Conservation (phyloP, 2,113 vertebrate genomes). For the Jaculus jaculus region DNA sequence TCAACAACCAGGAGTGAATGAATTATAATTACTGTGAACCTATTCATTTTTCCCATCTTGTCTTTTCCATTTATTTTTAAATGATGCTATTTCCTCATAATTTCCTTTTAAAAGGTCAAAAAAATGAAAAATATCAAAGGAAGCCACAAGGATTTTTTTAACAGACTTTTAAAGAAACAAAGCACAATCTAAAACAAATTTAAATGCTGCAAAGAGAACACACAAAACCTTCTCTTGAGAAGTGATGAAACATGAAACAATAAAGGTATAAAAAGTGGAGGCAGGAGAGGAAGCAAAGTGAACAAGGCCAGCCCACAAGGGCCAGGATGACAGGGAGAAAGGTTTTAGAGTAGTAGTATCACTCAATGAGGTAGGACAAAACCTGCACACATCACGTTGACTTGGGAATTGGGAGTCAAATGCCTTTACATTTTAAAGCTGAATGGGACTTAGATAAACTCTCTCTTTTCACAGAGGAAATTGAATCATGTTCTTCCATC, state of each 20-base stretch:
- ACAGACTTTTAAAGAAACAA: not conserved
- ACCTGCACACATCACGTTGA: not conserved
- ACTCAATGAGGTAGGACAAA: not conserved
- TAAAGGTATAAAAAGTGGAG: not conserved
- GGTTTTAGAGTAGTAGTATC: not conserved
- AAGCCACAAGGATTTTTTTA: not conserved
- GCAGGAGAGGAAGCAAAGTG: not conserved
- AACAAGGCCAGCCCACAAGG: not conserved
- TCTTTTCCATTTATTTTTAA: not conserved
- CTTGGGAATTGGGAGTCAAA: slow-evolving; percentile 32
- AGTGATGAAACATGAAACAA: not conserved
- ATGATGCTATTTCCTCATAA: not conserved
- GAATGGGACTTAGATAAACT: slow-evolving; percentile 13
- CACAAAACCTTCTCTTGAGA: not conserved
- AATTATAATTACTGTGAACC: not conserved
- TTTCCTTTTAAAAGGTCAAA: not conserved
- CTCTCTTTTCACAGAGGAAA: slow-evolving; percentile 64
- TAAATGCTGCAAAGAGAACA: slow-evolving; percentile 5
- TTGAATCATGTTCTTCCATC: slow-evolving; percentile 52
- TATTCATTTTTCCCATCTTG: not conserved
- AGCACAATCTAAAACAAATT: not conserved
- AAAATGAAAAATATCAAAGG: not conserved
- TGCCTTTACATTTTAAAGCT: slow-evolving; percentile 54
- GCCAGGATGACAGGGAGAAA: rapidly evolving
- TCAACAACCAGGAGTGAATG: not conserved